Evolutionary conservation across 64 coral and sea anemone genomes (phyloP), one percentile per base, ranked within the genome.

Genomic region (Astreopora myriophthalma): DNA sequence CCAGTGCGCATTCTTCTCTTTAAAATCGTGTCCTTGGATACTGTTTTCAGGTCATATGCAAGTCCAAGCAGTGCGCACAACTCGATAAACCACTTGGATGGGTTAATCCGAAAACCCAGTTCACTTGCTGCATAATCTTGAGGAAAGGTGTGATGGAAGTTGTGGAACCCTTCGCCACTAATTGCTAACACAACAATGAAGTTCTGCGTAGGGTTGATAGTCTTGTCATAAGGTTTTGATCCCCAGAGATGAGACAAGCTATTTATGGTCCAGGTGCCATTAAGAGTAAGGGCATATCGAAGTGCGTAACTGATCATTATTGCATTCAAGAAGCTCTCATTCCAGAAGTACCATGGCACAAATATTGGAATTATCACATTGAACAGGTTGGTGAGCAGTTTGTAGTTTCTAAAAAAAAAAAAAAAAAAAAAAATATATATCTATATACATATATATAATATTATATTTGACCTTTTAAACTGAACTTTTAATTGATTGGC

Each of bases 61-160:
- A 73, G 37, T 48, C 93, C 93, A 71, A 94, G 42, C 62, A 25
- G 0, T 17, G 74, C 85, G 19, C 29, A 88, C 1, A 88, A 31
- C 26, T 94, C 81, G 51, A 94, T 94, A 0, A 94, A 51, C 44
- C 74, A 63, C 14, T 86, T 94, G 0, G 85, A 67, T 1, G 89
- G 23, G 35, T 94, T 94, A 8, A 35, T 26, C 19, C 63, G 73
- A n/a, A 71, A 84, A 29, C 94, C 94, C 40, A 92, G 64, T 48
- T 95, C 94, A 75, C 94, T 95, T 5, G 89, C 69, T 29, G 94
- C 68, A 62, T 94, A 94, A 31, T 94, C 93, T n/a, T 89, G 88
- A 6, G 93, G 93, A 32, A 94, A 94, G 16, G 94, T 92, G 30
- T 95, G 94, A 63, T 95, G 94, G 31, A 87, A 95, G 64, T 95